Percentiles rank a stretch among this genome's conserved stretches.
Evolutionary conservation across 37 sponge, comb jelly and placozoan species (phyloP).

Genomic region (Cliona cf. orientalis): DNA sequence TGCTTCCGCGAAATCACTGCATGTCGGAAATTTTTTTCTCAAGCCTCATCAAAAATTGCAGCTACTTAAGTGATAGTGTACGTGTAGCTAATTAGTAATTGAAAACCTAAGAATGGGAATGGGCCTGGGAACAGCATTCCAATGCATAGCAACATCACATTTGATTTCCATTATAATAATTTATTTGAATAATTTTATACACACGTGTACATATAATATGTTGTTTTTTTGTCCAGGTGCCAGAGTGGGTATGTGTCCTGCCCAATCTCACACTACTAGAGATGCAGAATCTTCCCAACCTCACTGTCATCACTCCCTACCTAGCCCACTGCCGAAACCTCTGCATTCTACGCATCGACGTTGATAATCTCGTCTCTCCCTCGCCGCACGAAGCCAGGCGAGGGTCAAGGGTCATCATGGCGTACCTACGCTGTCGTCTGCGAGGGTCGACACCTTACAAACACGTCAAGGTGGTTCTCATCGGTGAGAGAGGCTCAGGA

Average conservation of each 20-base stretch:
- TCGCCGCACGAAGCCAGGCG: constrained; percentile 47
- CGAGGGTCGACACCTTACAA: constrained; percentile 62
- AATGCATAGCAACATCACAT: background rate
- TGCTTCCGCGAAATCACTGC: too few species aligned
- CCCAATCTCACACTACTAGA: constrained; percentile 71
- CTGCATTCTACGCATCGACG: constrained; percentile 45
- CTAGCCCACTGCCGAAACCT: constrained; percentile 57
- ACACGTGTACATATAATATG: background rate
- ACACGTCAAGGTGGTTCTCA: constrained; percentile 63
- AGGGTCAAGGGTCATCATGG: constrained; percentile 60
- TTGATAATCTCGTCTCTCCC: constrained; percentile 49
- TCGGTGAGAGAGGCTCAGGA: constrained; percentile 52
- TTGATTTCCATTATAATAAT: background rate
- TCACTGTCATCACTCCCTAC: constrained; percentile 56
- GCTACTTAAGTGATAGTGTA: too few species aligned
- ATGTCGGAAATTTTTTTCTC: too few species aligned
- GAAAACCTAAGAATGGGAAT: too few species aligned
- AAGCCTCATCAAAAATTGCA: too few species aligned
- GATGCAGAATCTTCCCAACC: constrained; percentile 35
- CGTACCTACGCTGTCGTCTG: constrained; percentile 74
- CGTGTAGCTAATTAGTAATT: too few species aligned
- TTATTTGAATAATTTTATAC: background rate
- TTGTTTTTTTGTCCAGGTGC: constrained; percentile 20
- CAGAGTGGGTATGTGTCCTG: constrained; percentile 81
- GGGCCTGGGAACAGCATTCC: too few species aligned